Conservation (phyloP, 2,797 vertebrate genomes). For the Sebastes dallii region DNA sequence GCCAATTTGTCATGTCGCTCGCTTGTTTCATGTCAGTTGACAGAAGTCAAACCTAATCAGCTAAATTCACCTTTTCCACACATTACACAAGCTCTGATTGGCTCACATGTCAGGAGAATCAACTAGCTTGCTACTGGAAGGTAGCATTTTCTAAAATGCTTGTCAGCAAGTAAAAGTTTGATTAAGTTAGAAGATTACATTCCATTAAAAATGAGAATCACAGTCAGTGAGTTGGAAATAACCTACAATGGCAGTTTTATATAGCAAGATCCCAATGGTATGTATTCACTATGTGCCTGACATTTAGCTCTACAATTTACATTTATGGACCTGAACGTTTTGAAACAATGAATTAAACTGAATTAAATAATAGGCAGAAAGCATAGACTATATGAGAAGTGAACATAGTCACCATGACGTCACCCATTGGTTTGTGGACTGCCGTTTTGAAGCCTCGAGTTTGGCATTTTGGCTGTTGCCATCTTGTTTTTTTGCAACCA, state of each 20-base stretch:
- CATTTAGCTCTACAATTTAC: not conserved
- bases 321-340: not conserved
- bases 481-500: no score
- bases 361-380: not conserved
- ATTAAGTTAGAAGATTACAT: not conserved
- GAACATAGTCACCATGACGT: no score
- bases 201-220: not conserved
- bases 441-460: no score
- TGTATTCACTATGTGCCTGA: not conserved
- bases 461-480: no score
- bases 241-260: not conserved
- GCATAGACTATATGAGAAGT: no score
- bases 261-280: not conserved
- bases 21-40: not conserved
- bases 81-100: not conserved
- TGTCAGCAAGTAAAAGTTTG: not conserved
- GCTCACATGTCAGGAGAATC: not conserved
- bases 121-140: not conserved
- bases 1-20: not conserved
- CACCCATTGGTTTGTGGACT: no score
- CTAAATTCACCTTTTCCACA: not conserved
- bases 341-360: not conserved
- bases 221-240: not conserved
- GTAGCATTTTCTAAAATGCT: not conserved
- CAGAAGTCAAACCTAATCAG: not conserved